Evolutionary conservation across 2,113 vertebrate species (phyloP).

Genomic region (Symphodus melops): DNA sequence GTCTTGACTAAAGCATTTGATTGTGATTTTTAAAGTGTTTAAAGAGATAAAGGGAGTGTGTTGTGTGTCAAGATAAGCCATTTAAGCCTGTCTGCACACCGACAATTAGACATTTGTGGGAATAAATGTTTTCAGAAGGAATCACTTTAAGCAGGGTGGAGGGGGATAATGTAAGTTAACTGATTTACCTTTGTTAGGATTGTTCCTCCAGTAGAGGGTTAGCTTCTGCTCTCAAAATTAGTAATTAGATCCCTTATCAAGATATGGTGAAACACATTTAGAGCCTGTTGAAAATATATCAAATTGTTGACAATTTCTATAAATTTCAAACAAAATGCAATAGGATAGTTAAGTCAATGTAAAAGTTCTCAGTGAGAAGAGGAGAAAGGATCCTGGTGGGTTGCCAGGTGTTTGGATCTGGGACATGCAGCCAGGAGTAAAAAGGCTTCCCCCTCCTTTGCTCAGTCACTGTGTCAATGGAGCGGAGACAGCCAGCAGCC

Average conservation of each 20-base stretch:
- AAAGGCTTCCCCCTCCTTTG: constrained; percentile 58
- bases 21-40: constrained; percentile 44
- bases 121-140: constrained; percentile 15
- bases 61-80: constrained; percentile 46
- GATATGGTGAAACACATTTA: neutral
- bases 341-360: neutral
- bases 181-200: constrained; percentile 23
- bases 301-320: neutral
- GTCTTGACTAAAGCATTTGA: constrained; percentile 1
- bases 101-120: constrained; percentile 64
- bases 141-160: constrained; percentile 36
- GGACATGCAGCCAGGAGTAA: constrained; percentile 24
- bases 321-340: neutral
- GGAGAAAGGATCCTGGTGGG: constrained; percentile 14
- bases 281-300: too few relatives aligned
- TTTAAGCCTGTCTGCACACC: constrained; percentile 48
- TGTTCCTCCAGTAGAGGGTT: constrained; percentile 1
- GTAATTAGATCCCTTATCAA: neutral
- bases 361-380: neutral
- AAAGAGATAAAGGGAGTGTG: constrained; percentile 33
- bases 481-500: constrained; percentile 10
- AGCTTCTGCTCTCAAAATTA: neutral
- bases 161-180: constrained; percentile 14
- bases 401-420: constrained; percentile 32
- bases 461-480: constrained; percentile 67